Evolutionary conservation across 2,113 vertebrate species (phyloP).

Genomic region (Aldabrachelys gigantea): DNA sequence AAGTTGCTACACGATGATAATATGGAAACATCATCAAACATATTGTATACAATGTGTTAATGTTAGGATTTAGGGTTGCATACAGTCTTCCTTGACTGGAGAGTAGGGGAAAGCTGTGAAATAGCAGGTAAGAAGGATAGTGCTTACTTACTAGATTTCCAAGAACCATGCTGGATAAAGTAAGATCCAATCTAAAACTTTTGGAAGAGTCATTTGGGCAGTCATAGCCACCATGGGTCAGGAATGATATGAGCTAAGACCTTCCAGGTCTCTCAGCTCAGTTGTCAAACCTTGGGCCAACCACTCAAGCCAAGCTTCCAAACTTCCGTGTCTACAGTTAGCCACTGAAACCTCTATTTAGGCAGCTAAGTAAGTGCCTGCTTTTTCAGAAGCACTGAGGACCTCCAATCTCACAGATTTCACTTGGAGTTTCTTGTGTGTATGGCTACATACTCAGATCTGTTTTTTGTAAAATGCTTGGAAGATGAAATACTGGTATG

Average conservation of each 20-base stretch:
- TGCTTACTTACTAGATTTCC: background rate
- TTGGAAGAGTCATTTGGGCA: background rate
- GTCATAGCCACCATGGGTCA: background rate
- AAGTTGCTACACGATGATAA: background rate
- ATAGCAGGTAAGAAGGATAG: background rate
- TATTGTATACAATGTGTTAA: no score
- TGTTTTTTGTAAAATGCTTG: background rate
- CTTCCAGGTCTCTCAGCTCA: background rate
- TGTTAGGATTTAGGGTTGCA: background rate
- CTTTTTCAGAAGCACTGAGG: background rate
- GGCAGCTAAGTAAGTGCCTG: background rate
- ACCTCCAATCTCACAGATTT: fast-evolving
- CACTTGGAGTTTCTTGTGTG: background rate
- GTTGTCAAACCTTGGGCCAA: background rate
- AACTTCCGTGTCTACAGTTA: background rate
- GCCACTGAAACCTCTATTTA: background rate
- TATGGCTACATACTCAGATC: background rate
- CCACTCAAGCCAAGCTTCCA: background rate
- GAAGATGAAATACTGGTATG: background rate
- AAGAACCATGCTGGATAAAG: background rate
- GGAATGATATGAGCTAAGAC: background rate
- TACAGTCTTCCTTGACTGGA: background rate
- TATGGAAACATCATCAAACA: background rate
- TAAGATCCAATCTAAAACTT: background rate
- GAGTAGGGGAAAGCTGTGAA: background rate